Conservation (phyloP, 2,113 vertebrate genomes). For the Xiphorhynchus elegans region DNA sequence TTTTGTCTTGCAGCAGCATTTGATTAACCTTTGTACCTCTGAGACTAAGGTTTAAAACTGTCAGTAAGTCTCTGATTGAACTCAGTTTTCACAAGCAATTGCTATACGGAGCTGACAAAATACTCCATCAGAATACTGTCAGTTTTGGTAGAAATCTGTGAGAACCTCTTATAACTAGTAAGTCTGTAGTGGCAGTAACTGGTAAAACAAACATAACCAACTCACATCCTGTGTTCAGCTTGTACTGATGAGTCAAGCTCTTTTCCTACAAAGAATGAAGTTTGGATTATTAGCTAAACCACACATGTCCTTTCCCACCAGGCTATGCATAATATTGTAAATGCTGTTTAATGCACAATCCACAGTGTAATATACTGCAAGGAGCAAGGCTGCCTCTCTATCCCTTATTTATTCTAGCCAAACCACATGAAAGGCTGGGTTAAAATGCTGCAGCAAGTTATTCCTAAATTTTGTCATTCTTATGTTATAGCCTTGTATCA, state of each 20-base stretch:
- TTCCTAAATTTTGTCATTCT: not conserved
- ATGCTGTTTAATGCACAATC: not conserved
- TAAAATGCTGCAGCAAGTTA: not conserved
- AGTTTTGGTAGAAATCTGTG: not conserved
- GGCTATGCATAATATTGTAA: not conserved
- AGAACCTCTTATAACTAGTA: not conserved
- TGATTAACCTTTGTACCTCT: not conserved
- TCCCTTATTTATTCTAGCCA: not conserved
- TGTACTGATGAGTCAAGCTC: not conserved
- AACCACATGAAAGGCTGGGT: not conserved
- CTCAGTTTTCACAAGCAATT: not conserved
- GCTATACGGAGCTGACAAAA: not conserved
- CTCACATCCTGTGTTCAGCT: not conserved
- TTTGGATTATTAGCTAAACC: not conserved
- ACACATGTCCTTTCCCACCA: not conserved
- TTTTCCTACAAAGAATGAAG: not conserved
- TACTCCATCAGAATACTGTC: not conserved
- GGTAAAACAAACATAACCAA: not conserved
- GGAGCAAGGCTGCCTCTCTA: not conserved
- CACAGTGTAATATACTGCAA: not conserved
- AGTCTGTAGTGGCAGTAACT: not conserved
- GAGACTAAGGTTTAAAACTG: not conserved
- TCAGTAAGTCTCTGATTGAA: not conserved
- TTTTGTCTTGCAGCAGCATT: not conserved
- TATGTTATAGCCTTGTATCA: not conserved